Evolutionary conservation across 2,113 vertebrate species (phyloP).

Genomic region (Todiramphus chloris): DNA sequence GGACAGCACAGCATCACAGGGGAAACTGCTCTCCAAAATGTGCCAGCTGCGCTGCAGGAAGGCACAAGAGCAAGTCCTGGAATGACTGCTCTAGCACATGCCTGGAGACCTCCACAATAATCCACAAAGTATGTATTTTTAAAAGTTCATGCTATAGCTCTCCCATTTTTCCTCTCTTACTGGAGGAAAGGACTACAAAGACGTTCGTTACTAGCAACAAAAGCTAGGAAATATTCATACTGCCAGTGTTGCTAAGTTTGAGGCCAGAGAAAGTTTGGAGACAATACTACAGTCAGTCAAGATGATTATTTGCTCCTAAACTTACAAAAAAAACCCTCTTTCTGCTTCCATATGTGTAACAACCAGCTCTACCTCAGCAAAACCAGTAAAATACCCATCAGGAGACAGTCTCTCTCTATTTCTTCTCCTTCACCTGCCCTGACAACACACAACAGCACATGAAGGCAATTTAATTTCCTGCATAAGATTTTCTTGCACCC

Average conservation of each 20-base stretch:
- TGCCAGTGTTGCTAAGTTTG: not conserved
- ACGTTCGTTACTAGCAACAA: not conserved
- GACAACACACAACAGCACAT: accelerated
- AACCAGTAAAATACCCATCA: not conserved
- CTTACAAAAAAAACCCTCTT: not conserved
- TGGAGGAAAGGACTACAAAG: not conserved
- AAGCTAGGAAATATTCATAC: not conserved
- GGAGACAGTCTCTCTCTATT: not conserved
- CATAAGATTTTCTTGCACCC: not conserved
- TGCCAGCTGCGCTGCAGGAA: not conserved
- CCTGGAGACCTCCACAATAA: not conserved
- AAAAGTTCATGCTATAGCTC: not conserved
- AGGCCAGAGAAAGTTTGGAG: not conserved
- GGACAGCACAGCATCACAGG: not conserved
- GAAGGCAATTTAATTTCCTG: not conserved
- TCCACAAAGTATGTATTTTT: not conserved
- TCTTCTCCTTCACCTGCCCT: not conserved
- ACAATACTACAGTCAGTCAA: not conserved
- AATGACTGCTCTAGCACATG: accelerated
- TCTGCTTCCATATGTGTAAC: not conserved
- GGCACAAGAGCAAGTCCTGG: not conserved
- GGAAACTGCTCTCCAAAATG: not conserved
- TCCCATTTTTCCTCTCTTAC: not conserved
- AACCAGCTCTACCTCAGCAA: not conserved
- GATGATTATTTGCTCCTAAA: not conserved